Evolutionary conservation across 1,140 invertebrate species (phyloP), one percentile per base, ranked within the genome.

Genomic region (Triops cancriformis): DNA sequence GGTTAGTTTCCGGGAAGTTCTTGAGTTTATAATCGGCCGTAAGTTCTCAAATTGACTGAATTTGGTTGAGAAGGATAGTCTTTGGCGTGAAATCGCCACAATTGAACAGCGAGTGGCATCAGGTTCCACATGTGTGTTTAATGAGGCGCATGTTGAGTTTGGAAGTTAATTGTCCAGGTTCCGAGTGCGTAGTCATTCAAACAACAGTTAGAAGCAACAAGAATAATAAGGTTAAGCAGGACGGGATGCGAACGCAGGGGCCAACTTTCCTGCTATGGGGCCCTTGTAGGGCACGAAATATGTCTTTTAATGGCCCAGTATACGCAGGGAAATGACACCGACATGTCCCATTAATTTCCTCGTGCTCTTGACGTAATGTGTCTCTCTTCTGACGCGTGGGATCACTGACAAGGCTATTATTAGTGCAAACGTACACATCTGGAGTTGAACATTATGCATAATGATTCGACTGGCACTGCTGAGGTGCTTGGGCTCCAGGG

Each of bases 391-490:
- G 51, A 23, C 51, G 51, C 51, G 51, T 64, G 51, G 51, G 51
- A 64, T 64, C 51, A 64, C 51, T 64, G 51, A 64, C 51, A 64
- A 64, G 51, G 51, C 51, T 64, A 64, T 64, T 64, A 64, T 64
- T 64, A 64, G 51, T 64, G 51, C 51, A 64, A 64, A 64, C 10
- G 51, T 64, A 64, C 51, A 64, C 51, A 64, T 64, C 51, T 64
- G 51, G 51, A 64, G 3, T n/a, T 64, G 51, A 64, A 64, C 51
- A 64, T 64, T 64, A n/a, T 64, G 51, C 51, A 64, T 64, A 64
- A 64, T 64, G 51, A 64, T 64, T 64, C 51, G 6, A 14, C 51
- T 64, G n/a, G 51, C 51, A 64, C 51, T 64, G 51, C 51, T n/a
- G 10, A 18, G n/a, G 23, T 64, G 51, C 51, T 64, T 23, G 51